Evolutionary conservation across 2,113 vertebrate species (phyloP), one percentile per base, ranked within the genome.

Genomic region (Nansenia antarctica): DNA sequence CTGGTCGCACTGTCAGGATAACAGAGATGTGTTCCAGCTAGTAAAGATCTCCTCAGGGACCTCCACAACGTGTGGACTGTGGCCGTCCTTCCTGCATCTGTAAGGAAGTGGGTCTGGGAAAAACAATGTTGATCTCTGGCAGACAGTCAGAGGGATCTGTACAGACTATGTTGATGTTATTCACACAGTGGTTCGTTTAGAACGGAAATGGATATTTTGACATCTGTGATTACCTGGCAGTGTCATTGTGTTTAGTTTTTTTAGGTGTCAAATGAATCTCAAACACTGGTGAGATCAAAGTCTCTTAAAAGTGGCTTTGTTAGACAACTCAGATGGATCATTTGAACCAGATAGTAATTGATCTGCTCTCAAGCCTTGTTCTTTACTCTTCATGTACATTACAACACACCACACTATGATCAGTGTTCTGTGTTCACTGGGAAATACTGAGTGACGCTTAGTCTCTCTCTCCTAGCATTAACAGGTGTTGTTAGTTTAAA

Each of bases 71-170:
- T 24, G 3, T 27, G 34, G 34, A 32, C 24, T n/a, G 31, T 20
- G 11, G 64, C 22, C 73, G 18, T 72, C 9, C n/a, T 9, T 65
- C 45, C 72, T 29, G 57, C 22, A n/a, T n/a, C 31, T 8, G 20
- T 34, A 9, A 61, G 39, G 57, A 11, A 32, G 9, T 69, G 42
- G 60, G 34, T 31, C 7, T 30, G n/a, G 26, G 2, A 31, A 15
- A 32, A 42, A 12, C 35, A 30, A 58, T 58, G 55, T 31, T 58
- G 55, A n/a, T 31, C 55, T 52, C n/a, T 18, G 15, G 27, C 55
- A 31, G 11, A 15, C 55, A 31, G 11, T 26, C 34, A 18, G 61
- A 27, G 20, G 29, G 7, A 20, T 27, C 15, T 20, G 20, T 20
- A 31, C 11, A 9, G 30, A 7, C 45, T 62, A 34, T 62, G 29